phyloP scores from a whole-genome alignment of 1,140 invertebrate species.

The Cardiocondyla obscurior region DNA sequence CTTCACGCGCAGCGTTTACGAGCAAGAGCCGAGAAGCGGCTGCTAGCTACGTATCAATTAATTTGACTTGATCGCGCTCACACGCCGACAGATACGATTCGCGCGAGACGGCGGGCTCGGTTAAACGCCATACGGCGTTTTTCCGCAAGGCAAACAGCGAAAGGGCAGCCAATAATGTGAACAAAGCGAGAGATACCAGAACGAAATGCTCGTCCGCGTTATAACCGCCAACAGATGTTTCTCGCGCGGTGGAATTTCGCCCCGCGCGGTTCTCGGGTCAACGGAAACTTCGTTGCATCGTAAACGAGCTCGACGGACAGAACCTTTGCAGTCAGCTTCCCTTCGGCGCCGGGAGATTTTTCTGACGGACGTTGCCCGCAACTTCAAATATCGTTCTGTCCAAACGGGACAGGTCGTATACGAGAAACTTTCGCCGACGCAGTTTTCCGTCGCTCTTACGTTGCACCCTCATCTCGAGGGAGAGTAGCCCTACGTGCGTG shows the following conservation, averaged over 20 bases:
- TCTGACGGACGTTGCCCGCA: neutral
- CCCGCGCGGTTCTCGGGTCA: conserved; percentile 16
- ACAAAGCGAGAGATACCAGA: neutral
- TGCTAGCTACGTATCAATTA: conserved; percentile 34
- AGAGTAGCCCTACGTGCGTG: conserved; percentile 2
- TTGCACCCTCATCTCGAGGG: conserved; percentile 21
- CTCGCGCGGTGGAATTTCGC: conserved; percentile 25
- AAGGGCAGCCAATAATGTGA: conserved; percentile 2
- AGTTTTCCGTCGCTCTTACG: conserved; percentile 2
- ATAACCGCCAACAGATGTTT: conserved; percentile 25
- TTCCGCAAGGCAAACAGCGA: neutral
- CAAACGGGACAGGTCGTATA: conserved; percentile 17
- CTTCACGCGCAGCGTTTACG: conserved; percentile 23
- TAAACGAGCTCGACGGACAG: neutral
- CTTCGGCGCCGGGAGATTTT: neutral
- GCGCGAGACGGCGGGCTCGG: neutral
- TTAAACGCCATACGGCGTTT: conserved; percentile 4
- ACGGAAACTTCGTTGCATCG: conserved; percentile 40
- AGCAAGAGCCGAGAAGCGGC: neutral
- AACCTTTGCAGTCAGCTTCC: neutral
- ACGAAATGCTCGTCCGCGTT: neutral
- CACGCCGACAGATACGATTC: neutral
- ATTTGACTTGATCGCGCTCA: conserved; percentile 1
- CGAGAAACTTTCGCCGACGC: conserved; percentile 33
- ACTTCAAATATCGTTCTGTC: conserved; percentile 15